A percentile compares a stretch with the other conserved stretches of the same genome.
Conservation (phyloP, 2,797 vertebrate species). For the Eutrigla gurnardus region DNA sequence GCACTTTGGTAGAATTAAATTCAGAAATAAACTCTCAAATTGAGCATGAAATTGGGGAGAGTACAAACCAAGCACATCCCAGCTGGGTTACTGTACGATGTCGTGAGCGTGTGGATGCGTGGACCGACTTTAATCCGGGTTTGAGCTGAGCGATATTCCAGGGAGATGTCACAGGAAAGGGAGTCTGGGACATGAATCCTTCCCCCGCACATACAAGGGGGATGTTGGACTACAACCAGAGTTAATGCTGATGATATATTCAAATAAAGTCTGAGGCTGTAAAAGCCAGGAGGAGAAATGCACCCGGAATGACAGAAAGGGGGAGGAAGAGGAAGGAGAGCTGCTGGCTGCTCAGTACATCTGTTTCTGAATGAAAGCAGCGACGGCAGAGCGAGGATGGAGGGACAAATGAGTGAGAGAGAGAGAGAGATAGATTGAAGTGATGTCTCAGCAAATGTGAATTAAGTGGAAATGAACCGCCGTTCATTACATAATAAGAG, state of each 20-base stretch:
- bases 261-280: conserved; percentile 3
- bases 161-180: conserved; percentile 41
- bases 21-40: conserved; percentile 76
- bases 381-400: conserved; percentile 36
- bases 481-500: conserved; percentile 56
- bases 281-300: conserved; percentile 26
- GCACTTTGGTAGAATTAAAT: conserved; percentile 72
- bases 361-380: conserved; percentile 80
- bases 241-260: neutral
- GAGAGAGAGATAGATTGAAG: conserved; percentile 35
- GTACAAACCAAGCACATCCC: conserved; percentile 46
- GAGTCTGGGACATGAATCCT: conserved; percentile 40
- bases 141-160: conserved; percentile 48
- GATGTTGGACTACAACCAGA: conserved; percentile 18
- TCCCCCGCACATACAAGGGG: conserved; percentile 9
- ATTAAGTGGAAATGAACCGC: conserved; percentile 63
- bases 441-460: conserved; percentile 70
- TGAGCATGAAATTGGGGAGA: conserved; percentile 69
- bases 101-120: conserved; percentile 19
- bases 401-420: conserved; percentile 16
- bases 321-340: conserved; percentile 35
- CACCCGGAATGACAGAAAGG: conserved; percentile 20
- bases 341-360: conserved; percentile 71
- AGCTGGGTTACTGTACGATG: conserved; percentile 33
- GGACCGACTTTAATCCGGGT: conserved; percentile 37